These are phyloP conservation scores for Caenorhabditis parvicauda DNA, from an alignment of 2,888 invertebrate genomes.

Conservation along the genomic window DNA sequence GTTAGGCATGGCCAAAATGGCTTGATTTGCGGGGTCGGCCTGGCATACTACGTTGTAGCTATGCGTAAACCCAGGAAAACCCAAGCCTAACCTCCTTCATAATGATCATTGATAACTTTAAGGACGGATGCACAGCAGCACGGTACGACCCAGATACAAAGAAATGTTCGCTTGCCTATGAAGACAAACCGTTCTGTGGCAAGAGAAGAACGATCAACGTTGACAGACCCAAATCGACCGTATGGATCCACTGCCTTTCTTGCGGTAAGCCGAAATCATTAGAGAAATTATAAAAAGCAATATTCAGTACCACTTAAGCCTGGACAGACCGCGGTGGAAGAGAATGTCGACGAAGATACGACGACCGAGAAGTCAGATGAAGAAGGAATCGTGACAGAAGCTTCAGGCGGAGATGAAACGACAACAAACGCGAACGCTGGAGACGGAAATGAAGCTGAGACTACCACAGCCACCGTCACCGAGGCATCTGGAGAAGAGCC, in stretches of 20 bases:
- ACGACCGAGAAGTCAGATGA: conserved; percentile 10
- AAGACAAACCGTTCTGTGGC: conserved; percentile 44
- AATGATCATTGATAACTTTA: conserved; percentile 2
- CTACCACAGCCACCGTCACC: conserved; percentile 4
- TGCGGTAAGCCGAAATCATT: conserved; percentile 31
- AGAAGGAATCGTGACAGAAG: conserved; percentile 8
- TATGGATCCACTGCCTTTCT: conserved; percentile 53
- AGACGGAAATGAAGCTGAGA: conserved; percentile 6
- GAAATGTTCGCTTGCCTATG: conserved; percentile 47
- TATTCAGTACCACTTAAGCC: conserved; percentile 31
- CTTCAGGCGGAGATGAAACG: conserved; percentile 4
- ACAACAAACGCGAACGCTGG: background rate
- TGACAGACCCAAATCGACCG: conserved; percentile 18
- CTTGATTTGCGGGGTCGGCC: no score
- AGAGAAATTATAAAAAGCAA: background rate
- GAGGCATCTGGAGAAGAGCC: conserved; percentile 9
- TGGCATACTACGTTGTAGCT: no score
- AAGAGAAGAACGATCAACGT: conserved; percentile 27
- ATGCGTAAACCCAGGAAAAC: no score
- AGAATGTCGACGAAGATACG: conserved; percentile 12
- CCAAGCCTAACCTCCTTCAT: background rate
- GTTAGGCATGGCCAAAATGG: no score
- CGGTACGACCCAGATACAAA: conserved; percentile 33
- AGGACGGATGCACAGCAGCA: conserved; percentile 56
- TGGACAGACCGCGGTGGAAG: conserved; percentile 10